phyloP scores from a whole-genome alignment of 2,888 invertebrate genomes.

The Microctonus brassicae region DNA sequence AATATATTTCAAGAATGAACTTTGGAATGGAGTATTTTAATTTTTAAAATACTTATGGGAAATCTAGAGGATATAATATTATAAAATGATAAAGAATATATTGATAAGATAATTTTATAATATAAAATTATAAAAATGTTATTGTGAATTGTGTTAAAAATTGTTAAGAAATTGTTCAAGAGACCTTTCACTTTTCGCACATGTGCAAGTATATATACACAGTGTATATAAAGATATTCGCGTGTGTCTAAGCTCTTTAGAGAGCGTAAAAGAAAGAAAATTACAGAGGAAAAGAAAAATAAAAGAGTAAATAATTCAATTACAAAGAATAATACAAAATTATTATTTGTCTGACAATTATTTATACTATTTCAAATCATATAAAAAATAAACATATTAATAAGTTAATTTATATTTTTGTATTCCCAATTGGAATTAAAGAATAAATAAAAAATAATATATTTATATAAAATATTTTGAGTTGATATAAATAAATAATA shows the following conservation, averaged over 20 bases:
- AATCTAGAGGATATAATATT: too few relatives aligned
- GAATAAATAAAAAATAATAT: too few relatives aligned
- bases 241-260: not conserved
- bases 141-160: conserved; percentile 6
- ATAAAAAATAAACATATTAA: not conserved
- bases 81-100: not conserved
- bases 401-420: not conserved
- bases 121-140: not conserved
- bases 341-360: not conserved
- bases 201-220: conserved; percentile 22
- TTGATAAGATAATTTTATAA: not conserved
- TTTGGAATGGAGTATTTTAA: not conserved
- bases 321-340: not conserved
- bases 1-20: not conserved
- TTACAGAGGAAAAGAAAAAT: not conserved
- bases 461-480: not conserved
- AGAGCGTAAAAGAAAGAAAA: not conserved
- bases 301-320: conserved; percentile 3
- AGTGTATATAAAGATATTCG: not conserved
- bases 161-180: not conserved
- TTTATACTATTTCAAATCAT: not conserved
- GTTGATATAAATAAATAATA: not conserved
- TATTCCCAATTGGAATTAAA: not conserved
- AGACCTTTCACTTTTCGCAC: conserved; percentile 36
- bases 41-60: too few relatives aligned